phyloP scores from a whole-genome alignment of 2,797 vertebrate genomes.

The Acridotheres tristis region DNA sequence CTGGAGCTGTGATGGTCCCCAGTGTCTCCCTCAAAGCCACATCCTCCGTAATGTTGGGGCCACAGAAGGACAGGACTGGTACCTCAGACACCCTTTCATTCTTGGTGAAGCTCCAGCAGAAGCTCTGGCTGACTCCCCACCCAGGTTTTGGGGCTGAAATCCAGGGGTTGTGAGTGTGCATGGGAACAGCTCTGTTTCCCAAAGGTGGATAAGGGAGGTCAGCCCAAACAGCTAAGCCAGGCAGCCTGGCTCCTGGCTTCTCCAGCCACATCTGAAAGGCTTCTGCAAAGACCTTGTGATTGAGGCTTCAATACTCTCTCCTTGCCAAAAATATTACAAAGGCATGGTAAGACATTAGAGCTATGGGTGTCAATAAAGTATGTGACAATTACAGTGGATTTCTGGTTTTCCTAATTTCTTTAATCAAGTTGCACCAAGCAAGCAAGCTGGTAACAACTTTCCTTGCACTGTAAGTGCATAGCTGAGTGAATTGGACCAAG shows the following conservation, averaged over 20 bases:
- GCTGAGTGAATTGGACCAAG: neutral
- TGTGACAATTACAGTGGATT: neutral
- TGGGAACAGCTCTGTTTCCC: neutral
- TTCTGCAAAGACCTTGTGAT: neutral
- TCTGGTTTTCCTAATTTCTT: neutral
- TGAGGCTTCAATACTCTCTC: neutral
- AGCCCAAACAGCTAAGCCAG: neutral
- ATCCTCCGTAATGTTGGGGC: neutral
- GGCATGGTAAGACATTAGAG: neutral
- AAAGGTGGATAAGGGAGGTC: neutral
- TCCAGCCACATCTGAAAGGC: neutral
- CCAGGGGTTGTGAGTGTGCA: fast-evolving
- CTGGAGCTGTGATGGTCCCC: neutral
- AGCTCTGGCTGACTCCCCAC: neutral
- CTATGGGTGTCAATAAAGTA: neutral
- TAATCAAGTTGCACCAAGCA: neutral
- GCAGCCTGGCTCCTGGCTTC: neutral
- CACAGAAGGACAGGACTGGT: fast-evolving
- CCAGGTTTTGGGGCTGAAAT: neutral
- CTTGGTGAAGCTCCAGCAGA: fast-evolving
- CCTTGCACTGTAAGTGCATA: neutral
- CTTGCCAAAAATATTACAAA: neutral
- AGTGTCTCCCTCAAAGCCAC: neutral
- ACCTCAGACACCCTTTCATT: neutral
- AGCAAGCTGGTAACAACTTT: neutral